These are phyloP conservation scores for Lepidothrix coronata DNA, from an alignment of 2,113 vertebrate genomes.

Conservation along the genomic window DNA sequence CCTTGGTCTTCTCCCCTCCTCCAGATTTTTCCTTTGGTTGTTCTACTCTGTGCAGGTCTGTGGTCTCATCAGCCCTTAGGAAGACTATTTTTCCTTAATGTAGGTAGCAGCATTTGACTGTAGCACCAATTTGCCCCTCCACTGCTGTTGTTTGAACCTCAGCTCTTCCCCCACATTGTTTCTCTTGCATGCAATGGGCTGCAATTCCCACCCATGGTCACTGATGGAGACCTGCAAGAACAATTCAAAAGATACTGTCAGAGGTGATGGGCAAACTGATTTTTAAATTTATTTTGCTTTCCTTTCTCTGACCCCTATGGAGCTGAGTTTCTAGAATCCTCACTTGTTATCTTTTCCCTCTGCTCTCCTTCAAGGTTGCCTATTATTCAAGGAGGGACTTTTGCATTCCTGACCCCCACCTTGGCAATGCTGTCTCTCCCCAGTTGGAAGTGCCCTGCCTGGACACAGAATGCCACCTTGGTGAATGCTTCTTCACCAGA, in stretches of 20 bases:
- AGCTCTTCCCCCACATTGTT: not conserved
- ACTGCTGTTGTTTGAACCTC: not conserved
- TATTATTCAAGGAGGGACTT: conserved; percentile 94
- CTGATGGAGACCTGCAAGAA: not conserved
- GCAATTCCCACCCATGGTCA: not conserved
- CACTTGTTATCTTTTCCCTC: not conserved
- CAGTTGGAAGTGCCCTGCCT: conserved; percentile 89
- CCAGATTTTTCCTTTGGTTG: not conserved
- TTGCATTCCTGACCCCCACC: conserved; percentile 87
- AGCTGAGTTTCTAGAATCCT: not conserved
- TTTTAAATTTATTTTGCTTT: not conserved
- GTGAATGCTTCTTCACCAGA: conserved; percentile 85
- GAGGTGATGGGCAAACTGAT: not conserved
- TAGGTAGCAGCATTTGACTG: not conserved
- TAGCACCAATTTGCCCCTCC: not conserved
- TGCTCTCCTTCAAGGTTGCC: conserved; percentile 80
- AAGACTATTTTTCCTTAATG: not conserved
- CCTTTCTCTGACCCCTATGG: not conserved
- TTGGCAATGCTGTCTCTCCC: conserved; percentile 93
- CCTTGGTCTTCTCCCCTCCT: not conserved
- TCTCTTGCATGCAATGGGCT: not conserved
- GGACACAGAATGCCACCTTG: conserved; percentile 85
- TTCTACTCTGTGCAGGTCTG: not conserved
- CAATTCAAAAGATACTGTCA: not conserved
- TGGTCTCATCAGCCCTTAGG: not conserved